Conservation (phyloP, 2,888 invertebrate species). For the Apoderus coryli region DNA sequence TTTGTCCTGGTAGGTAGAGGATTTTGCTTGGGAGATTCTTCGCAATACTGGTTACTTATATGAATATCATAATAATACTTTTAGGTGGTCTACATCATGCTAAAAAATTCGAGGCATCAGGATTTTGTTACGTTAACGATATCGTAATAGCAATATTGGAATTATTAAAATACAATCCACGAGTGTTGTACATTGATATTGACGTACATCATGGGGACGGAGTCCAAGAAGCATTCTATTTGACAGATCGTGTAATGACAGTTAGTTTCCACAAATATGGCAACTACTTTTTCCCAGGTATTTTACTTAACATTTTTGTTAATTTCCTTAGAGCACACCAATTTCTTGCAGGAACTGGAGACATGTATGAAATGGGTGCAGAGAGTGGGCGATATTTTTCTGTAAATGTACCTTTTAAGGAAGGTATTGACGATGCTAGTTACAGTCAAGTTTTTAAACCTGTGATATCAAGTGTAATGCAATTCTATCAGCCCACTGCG, state of each 20-base stretch:
- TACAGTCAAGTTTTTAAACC: conserved; percentile 90
- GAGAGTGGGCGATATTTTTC: conserved; percentile 94
- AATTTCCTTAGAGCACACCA: not conserved
- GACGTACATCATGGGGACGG: conserved; percentile 97
- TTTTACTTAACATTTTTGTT: conserved; percentile 7
- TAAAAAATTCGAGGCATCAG: conserved; percentile 97
- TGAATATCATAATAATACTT: too few species aligned
- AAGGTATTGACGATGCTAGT: conserved; percentile 91
- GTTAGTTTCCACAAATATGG: conserved; percentile 99
- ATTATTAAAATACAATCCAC: conserved; percentile 79
- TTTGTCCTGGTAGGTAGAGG: too few species aligned
- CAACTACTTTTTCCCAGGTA: conserved; percentile 91
- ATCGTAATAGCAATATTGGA: conserved; percentile 96
- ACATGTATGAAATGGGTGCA: conserved; percentile 96
- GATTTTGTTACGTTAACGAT: conserved; percentile 98
- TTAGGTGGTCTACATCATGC: conserved; percentile 90
- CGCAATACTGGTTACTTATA: too few species aligned
- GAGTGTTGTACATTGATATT: conserved; percentile 96
- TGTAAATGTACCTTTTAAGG: conserved; percentile 94
- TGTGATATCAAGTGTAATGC: conserved; percentile 85
- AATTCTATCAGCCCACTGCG: conserved; percentile 90
- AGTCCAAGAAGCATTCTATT: conserved; percentile 95
- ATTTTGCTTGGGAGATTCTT: too few species aligned
- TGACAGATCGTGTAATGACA: conserved; percentile 97
- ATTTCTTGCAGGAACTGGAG: conserved; percentile 52